Evolutionary conservation across 2,797 vertebrate genomes (phyloP).

Genomic region (Sebastes elongatus): DNA sequence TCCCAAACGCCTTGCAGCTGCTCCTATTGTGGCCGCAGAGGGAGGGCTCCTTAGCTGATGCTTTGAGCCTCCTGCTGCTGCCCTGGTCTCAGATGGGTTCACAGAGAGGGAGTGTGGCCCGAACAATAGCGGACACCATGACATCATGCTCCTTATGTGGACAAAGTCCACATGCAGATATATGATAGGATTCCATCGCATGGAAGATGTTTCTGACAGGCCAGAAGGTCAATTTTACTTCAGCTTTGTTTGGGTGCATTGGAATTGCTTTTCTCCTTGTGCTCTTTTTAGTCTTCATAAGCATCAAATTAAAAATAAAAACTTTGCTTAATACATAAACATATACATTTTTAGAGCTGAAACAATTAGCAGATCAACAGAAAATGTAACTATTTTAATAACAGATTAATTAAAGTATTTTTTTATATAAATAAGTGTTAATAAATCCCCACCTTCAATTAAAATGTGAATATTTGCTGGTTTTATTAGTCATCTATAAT

Average conservation of each 20-base stretch:
- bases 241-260: not conserved
- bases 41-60: conserved; percentile 66
- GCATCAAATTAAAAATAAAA: not conserved
- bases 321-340: not conserved
- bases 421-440: not conserved
- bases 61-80: conserved; percentile 79
- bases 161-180: conserved; percentile 42
- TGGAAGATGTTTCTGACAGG: not conserved
- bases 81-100: conserved; percentile 62
- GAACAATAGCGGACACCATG: conserved; percentile 72
- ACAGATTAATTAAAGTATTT: not conserved
- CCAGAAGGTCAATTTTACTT: not conserved
- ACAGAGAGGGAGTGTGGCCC: conserved; percentile 63
- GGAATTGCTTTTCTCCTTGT: not conserved
- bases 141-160: conserved; percentile 67
- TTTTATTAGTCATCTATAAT: not conserved
- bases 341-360: not conserved
- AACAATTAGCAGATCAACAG: not conserved
- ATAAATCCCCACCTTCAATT: not conserved
- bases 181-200: conserved; percentile 76
- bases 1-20: conserved; percentile 89
- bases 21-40: conserved; percentile 78
- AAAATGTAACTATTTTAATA: not conserved
- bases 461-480: not conserved
- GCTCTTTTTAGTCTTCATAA: not conserved